A percentile compares a stretch with the other conserved stretches of the same genome.
Conservation (phyloP, 2,797 vertebrate species). For the Micropoecilia bifurca region DNA sequence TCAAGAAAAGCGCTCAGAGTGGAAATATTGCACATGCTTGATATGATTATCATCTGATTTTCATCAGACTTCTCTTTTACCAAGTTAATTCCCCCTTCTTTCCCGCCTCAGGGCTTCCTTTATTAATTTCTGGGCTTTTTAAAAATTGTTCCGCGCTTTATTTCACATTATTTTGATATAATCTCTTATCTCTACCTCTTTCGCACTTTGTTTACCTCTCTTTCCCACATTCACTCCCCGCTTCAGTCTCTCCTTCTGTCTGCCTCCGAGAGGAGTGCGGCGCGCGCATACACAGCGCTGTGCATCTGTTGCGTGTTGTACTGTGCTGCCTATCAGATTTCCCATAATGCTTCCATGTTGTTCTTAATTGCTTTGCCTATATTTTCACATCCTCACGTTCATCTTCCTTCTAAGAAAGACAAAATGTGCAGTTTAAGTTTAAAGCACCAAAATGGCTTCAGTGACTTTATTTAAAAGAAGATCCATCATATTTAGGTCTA, state of each 20-base stretch:
- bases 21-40: constrained; percentile 46
- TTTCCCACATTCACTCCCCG: constrained; percentile 39
- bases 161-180: constrained; percentile 46
- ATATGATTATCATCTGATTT: constrained; percentile 52
- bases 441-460: constrained; percentile 1
- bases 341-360: constrained; percentile 41
- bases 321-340: constrained; percentile 62
- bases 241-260: constrained; percentile 61
- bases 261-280: constrained; percentile 61
- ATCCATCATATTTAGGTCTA: not conserved
- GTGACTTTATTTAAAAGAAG: not conserved
- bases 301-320: constrained; percentile 79
- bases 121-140: constrained; percentile 8
- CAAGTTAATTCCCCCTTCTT: constrained; percentile 21
- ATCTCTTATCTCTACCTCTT: constrained; percentile 56
- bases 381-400: constrained; percentile 17
- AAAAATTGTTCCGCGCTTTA: constrained; percentile 9
- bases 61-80: constrained; percentile 31
- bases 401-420: constrained; percentile 1
- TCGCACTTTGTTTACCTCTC: constrained; percentile 48
- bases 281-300: constrained; percentile 46
- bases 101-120: constrained; percentile 11
- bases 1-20: constrained; percentile 41
- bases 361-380: constrained; percentile 40
- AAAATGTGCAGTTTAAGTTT: constrained; percentile 8